Base-by-base conservation (phyloP, 2,797 vertebrate genomes). In the Spondyliosoma cantharus region DNA sequence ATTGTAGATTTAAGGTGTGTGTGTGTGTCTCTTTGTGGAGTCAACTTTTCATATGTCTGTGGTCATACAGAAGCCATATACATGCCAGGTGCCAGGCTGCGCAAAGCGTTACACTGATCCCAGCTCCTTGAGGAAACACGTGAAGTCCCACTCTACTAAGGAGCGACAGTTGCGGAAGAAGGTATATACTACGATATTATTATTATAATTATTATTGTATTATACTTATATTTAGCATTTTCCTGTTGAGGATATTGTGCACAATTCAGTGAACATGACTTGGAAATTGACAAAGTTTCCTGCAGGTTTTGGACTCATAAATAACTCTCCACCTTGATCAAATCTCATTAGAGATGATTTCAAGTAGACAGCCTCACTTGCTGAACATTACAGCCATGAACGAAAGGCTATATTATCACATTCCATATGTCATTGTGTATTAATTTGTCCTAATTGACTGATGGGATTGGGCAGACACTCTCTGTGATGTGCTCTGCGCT, bases 81-180 rank as follows among this genome's bases (percentile, higher is more conserved):
- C 95, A 0, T 99, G 98, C 94, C 97, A 98, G 93, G 96, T 99
- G 91, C 97, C 96, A 49, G 97, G 97, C 87, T 99, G 98, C 86
- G 88, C 90, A 67, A 99, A 99, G 91, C 96, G 98, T 56, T 99
- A 99, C 90, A 99, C 98, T 71, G 98, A 99, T 86, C 98, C 98
- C 78, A 99, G 98, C 93, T 99, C 98, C 70, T 89, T 99, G 84
- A 95, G 98, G 91, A 99, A 99, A 86, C 98, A 99, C 1, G 94
- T 99, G 87, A 99, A 98, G 90, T 97, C 97, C 24, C 98, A 99
- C 92, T 96, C 97, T 37, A 95, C 93, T 76, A 97, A 96, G 95
- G 97, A 99, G 76, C 96, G 96, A 46, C 97, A 99, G 89, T 94
- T 95, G 77, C 93, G 96, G 77, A 99, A 99, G 93, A 99, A 98